Base-by-base conservation (phyloP, 2,797 vertebrate species). In the Semaprochilodus insignis region DNA sequence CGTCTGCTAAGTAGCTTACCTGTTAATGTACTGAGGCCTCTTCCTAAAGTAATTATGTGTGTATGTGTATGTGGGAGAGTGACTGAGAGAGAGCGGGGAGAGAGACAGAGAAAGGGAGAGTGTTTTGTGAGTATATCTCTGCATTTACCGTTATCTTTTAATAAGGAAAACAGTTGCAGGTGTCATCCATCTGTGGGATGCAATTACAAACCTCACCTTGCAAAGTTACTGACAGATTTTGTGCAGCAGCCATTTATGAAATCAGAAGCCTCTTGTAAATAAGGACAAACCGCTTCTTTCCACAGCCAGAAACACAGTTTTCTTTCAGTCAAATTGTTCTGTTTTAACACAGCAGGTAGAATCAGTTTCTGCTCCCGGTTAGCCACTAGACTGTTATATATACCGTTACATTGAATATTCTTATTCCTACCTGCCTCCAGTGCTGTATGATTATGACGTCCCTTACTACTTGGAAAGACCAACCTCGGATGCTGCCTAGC, bases 1-100 rank as follows among this genome's bases (percentile, higher is more conserved):
- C 60, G 86, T 85, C 86, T 87, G 86, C 85, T 83, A 87, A 90
- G 87, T 83, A 78, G 88, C 80, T 91, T 84, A 87, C 88, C 83
- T 78, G 91, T 88, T 88, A 88, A 82, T 88, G 87, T 87, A 88
- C 81, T 83, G 67, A 86, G 86, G 81, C 84, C 57, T 60, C 16
- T 70, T 74, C 78, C 44, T 54, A 54, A 75, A 66, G 74, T 87
- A 82, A 80, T 72, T 85, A 71, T 82, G 72, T 34, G 40, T 72
- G 6, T 70, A 21, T 73, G 63, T 85, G 71, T 76, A 78, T 80
- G 74, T 57, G 75, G 82, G 79, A 16, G 75, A 70, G 44, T 78
- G 52, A 78, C 14, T 74, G 65, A 52, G 36, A 21, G 36, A 21
- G 54, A 25, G 40, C 19, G 59, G 62, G 54, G 57, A 63, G 54